Percentiles rank a stretch among this genome's conserved stretches.
Conservation (phyloP, 2,797 vertebrate genomes). For the Limnodromus scolopaceus region DNA sequence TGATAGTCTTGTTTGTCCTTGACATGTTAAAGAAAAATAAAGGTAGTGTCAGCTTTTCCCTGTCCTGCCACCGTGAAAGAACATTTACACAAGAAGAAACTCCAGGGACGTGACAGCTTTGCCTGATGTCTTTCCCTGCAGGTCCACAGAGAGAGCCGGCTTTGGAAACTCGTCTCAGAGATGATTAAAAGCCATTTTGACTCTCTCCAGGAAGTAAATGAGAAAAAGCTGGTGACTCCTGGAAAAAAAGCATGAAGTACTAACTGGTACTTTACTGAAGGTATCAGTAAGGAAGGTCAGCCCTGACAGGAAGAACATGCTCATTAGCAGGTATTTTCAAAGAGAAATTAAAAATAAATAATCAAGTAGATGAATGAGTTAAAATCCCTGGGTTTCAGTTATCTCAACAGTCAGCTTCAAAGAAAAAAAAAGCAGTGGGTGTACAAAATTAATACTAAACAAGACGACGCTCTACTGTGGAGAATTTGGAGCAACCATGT, state of each 20-base stretch:
- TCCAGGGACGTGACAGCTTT: background rate
- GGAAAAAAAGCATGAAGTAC: background rate
- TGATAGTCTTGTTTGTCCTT: background rate
- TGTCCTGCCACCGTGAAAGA: background rate
- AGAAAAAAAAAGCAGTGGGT: background rate
- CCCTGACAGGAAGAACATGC: background rate
- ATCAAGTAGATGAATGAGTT: background rate
- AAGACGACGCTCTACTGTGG: background rate
- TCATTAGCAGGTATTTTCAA: background rate
- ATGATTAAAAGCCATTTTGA: conserved; percentile 40
- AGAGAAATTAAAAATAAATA: background rate
- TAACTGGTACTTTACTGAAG: background rate
- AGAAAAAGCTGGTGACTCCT: background rate
- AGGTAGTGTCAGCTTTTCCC: background rate
- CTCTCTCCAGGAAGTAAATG: conserved; percentile 23
- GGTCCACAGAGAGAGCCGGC: background rate
- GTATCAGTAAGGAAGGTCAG: background rate
- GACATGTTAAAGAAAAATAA: background rate
- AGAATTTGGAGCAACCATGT: background rate
- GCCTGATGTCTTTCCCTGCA: background rate
- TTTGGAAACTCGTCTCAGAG: background rate
- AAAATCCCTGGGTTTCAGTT: background rate
- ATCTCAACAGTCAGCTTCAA: background rate
- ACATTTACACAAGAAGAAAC: background rate
- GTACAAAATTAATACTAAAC: background rate